Evolutionary conservation across 2,113 vertebrate genomes (phyloP).

Genomic region (Scatophagus argus): DNA sequence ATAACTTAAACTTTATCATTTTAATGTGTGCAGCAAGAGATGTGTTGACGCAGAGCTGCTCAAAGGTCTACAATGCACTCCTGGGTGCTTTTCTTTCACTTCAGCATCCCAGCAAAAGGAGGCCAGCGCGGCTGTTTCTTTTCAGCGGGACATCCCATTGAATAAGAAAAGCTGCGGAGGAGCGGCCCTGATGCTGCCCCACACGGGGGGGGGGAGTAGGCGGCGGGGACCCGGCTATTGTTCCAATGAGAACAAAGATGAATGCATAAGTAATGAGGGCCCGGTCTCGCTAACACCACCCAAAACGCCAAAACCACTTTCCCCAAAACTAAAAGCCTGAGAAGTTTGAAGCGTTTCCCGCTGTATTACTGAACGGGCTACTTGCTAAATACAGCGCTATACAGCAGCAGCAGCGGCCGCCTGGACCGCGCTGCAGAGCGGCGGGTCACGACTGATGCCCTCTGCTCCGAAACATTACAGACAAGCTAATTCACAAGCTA

Average conservation of each 20-base stretch:
- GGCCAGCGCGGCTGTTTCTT: conserved; percentile 25
- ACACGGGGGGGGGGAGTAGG: conserved; percentile 43
- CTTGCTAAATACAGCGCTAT: neutral
- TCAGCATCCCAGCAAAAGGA: neutral
- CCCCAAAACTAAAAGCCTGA: neutral
- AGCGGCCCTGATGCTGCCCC: conserved; percentile 49
- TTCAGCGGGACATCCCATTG: conserved; percentile 63
- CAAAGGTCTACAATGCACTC: neutral
- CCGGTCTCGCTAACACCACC: neutral
- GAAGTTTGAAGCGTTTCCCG: neutral
- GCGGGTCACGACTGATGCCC: conserved; percentile 37
- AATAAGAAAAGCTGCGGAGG: conserved; percentile 38
- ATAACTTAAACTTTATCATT: neutral
- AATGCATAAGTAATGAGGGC: conserved; percentile 76
- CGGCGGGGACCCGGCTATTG: conserved; percentile 78
- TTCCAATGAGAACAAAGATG: conserved; percentile 84
- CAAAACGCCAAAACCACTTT: neutral
- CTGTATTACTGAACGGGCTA: too few relatives aligned
- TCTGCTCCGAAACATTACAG: conserved; percentile 1
- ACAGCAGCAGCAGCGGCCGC: neutral
- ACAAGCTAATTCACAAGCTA: conserved; percentile 26
- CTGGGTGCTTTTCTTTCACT: conserved; percentile 7
- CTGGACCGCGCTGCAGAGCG: neutral
- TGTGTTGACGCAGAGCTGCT: neutral
- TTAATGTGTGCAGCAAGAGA: neutral